Conservation (phyloP, 2,888 invertebrate genomes). For the Rhamphomyia laevipes region DNA sequence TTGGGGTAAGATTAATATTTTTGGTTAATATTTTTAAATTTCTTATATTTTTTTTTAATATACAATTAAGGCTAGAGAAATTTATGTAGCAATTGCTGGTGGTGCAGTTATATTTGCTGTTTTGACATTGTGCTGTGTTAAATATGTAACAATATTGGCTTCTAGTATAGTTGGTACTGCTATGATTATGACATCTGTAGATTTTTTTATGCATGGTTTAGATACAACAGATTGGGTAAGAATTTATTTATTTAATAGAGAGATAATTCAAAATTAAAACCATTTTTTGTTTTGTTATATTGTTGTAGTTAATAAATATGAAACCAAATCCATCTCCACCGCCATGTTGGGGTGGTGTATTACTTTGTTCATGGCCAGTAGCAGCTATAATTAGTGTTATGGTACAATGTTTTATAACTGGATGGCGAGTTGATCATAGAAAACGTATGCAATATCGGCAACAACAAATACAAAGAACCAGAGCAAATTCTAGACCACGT, state of each 20-base stretch:
- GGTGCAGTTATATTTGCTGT: conserved; percentile 37
- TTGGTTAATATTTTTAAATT: not conserved
- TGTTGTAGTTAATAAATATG: conserved; percentile 25
- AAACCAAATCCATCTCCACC: conserved; percentile 36
- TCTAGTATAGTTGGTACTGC: conserved; percentile 37
- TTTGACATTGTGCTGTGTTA: conserved; percentile 35
- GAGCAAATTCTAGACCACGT: conserved; percentile 46
- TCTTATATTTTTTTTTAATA: not conserved
- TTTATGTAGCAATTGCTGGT: conserved; percentile 36
- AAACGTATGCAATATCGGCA: conserved; percentile 24
- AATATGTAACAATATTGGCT: conserved; percentile 34
- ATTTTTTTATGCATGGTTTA: conserved; percentile 35
- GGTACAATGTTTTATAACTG: conserved; percentile 38
- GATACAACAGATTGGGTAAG: conserved; percentile 35
- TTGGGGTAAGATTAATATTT: conserved; percentile 28
- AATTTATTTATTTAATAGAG: not conserved
- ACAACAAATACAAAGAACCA: conserved; percentile 17
- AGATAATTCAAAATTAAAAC: not conserved
- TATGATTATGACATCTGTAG: conserved; percentile 35
- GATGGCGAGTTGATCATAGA: conserved; percentile 37
- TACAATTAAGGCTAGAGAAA: conserved; percentile 29
- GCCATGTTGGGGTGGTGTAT: conserved; percentile 36
- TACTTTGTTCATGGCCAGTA: conserved; percentile 36
- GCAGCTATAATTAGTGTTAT: conserved; percentile 34
- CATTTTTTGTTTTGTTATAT: conserved; percentile 17